Evolutionary conservation across 2,797 vertebrate species (phyloP).

Genomic region (Parambassis ranga): DNA sequence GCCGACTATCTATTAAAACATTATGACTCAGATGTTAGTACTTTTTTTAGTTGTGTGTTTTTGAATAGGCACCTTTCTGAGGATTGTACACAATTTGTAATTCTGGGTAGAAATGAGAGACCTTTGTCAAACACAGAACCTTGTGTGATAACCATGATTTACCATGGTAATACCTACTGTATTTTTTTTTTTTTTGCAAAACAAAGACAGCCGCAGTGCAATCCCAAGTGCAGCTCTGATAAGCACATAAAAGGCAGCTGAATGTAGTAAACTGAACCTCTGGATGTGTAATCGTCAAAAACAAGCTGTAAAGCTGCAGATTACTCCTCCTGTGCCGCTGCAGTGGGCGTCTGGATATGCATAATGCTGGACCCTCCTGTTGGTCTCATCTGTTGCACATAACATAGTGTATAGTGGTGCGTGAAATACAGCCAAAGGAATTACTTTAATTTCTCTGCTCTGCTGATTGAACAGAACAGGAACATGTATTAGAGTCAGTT

Average conservation of each 20-base stretch:
- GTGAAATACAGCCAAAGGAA: neutral
- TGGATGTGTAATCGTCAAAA: neutral
- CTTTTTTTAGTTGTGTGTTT: constrained; percentile 2
- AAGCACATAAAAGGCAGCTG: constrained; percentile 16
- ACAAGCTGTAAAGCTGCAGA: constrained; percentile 7
- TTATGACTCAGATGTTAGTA: neutral
- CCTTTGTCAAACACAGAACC: neutral
- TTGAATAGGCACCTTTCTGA: constrained; percentile 2
- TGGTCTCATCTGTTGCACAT: constrained; percentile 16
- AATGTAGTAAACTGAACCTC: constrained; percentile 3
- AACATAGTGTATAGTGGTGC: neutral
- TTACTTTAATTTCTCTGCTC: neutral
- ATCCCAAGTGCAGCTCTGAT: neutral
- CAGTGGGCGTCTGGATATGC: constrained; percentile 2
- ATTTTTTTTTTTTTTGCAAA: constrained; percentile 8
- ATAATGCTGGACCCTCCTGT: constrained; percentile 22
- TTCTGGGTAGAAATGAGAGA: too few relatives aligned
- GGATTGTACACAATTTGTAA: neutral
- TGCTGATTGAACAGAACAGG: constrained; percentile 7
- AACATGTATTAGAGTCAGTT: too few relatives aligned
- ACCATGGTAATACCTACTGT: neutral
- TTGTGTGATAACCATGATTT: neutral
- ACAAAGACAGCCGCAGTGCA: neutral
- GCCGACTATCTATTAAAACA: neutral
- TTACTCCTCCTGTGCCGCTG: constrained; percentile 1